Percentiles rank a stretch among this genome's conserved stretches.
Evolutionary conservation across 2,888 invertebrate species (phyloP).

Genomic region (Hydriomena furcata): DNA sequence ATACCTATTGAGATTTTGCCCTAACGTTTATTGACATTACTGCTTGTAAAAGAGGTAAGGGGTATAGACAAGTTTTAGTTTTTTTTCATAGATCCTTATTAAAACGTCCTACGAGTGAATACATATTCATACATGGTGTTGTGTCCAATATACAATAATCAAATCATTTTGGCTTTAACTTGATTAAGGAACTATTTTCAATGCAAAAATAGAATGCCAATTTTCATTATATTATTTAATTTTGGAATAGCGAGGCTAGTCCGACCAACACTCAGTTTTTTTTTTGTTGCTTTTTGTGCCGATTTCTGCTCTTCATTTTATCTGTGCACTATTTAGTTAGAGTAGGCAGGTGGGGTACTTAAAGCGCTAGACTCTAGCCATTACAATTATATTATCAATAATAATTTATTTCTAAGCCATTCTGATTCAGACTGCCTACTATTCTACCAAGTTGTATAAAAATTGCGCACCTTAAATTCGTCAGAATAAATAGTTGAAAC

Average conservation of each 20-base stretch:
- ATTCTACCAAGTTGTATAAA: not conserved
- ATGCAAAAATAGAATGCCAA: too few relatives aligned
- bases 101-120: too few relatives aligned
- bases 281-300: not conserved
- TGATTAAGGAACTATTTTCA: not conserved
- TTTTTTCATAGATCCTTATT: too few relatives aligned
- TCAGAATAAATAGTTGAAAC: not conserved
- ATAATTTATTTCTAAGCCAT: not conserved
- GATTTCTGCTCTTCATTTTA: not conserved
- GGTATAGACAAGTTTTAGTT: too few relatives aligned
- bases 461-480: not conserved
- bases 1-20: too few relatives aligned
- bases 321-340: not conserved
- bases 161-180: too few relatives aligned
- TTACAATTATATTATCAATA: not conserved
- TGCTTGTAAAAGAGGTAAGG: too few relatives aligned
- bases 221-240: too few relatives aligned
- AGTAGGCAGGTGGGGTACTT: conserved; percentile 1
- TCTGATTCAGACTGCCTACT: not conserved
- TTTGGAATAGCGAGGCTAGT: too few relatives aligned
- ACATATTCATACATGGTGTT: too few relatives aligned
- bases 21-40: too few relatives aligned
- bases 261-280: not conserved
- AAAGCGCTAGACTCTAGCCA: not conserved
- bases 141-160: too few relatives aligned